These are phyloP conservation scores for Galaxea fascicularis DNA, from an alignment of 92 coral and sea anemone species.

Conservation along the genomic window DNA sequence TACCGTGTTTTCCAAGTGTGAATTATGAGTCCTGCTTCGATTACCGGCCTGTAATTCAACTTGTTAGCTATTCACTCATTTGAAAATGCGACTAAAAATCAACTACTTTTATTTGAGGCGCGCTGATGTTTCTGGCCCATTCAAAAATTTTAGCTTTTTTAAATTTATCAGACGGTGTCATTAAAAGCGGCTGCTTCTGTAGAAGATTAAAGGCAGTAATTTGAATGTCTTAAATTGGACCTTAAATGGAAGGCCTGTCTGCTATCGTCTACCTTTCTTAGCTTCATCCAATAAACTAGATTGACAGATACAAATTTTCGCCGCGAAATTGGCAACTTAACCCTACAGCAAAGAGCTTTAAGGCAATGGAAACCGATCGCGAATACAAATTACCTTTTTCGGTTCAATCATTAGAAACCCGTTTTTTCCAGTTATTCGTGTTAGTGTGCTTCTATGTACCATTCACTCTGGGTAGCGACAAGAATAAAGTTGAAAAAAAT, in stretches of 20 bases:
- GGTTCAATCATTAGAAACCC: neutral
- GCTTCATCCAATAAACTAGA: neutral
- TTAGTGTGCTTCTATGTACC: neutral
- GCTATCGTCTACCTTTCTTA: neutral
- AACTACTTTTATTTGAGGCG: neutral
- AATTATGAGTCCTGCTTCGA: too few species aligned
- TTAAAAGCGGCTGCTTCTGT: neutral
- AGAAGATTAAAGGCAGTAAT: neutral
- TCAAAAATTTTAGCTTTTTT: neutral
- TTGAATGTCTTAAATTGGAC: neutral
- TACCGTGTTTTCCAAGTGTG: neutral
- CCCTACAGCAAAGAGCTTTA: neutral
- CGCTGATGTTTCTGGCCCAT: neutral
- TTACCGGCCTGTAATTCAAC: neutral
- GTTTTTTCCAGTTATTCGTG: neutral
- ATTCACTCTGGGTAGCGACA: neutral
- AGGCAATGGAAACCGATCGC: neutral
- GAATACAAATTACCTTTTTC: neutral
- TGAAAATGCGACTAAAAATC: neutral
- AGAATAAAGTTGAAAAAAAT: neutral
- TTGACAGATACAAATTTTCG: neutral
- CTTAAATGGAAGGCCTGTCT: neutral
- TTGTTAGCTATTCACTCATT: neutral
- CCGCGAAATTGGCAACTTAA: neutral
- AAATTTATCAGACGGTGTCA: neutral